phyloP scores from a whole-genome alignment of 1,140 invertebrate species.

The Drosophila jambulina region DNA sequence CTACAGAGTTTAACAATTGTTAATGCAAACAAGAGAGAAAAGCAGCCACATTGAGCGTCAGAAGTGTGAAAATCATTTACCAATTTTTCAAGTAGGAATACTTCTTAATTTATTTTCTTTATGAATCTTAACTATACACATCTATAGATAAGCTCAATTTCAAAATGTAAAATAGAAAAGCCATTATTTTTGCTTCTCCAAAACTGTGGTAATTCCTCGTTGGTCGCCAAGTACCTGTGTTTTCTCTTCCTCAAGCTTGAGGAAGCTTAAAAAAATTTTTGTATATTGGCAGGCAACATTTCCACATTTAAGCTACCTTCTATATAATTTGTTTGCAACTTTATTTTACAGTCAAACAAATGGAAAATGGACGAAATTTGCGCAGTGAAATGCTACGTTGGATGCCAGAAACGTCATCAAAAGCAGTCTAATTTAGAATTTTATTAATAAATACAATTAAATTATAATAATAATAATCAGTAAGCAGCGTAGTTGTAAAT shows the following conservation, averaged over 20 bases:
- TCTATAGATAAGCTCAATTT: too few species aligned
- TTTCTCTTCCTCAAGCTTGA: background rate
- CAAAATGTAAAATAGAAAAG: too few species aligned
- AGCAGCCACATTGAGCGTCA: too few species aligned
- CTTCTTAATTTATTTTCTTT: too few species aligned
- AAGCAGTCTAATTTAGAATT: slow-evolving; percentile 84
- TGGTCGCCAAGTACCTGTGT: too few species aligned
- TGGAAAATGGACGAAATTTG: slow-evolving; percentile 84
- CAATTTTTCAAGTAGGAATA: too few species aligned
- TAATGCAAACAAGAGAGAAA: too few species aligned
- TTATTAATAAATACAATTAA: slow-evolving; percentile 77
- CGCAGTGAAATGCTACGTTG: slow-evolving; percentile 85
- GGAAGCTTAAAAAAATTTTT: background rate
- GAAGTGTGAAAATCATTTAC: too few species aligned
- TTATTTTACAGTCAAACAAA: slow-evolving; percentile 77
- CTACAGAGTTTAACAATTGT: too few species aligned
- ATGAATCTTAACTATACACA: too few species aligned
- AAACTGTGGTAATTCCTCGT: too few species aligned
- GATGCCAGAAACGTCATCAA: slow-evolving; percentile 85
- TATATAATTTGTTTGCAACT: slow-evolving; percentile 1
- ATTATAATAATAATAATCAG: slow-evolving; percentile 68
- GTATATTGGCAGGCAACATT: slow-evolving; percentile 15
- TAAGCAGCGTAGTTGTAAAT: slow-evolving; percentile 82
- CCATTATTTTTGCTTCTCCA: too few species aligned
- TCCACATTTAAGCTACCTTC: background rate